Base-by-base conservation (phyloP, 2,888 invertebrate species). In the Oligia latruncula region DNA sequence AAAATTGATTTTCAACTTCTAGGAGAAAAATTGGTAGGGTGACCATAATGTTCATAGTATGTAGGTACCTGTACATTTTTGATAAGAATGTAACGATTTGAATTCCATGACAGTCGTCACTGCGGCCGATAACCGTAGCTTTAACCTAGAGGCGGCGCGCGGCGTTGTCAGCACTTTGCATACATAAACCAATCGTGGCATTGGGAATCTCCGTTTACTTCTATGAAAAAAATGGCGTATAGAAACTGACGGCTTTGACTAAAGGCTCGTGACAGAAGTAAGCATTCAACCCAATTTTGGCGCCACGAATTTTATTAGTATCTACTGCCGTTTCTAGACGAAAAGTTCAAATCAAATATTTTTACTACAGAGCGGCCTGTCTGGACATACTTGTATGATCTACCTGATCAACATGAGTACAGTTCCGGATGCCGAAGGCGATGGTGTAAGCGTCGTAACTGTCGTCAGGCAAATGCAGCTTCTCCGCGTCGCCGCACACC, bases 391-490 rank as follows among this genome's bases (percentile, higher is more conserved):
- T 1, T 43, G 4, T 91, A 40, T 40, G 40, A 40, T 40, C 40
- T 40, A 98, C 99, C 97, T 98, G 98, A 78, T 99, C 98, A 77
- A 99, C 97, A 91, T 98, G 98, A 0, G 99, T 99, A 88, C 99
- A 98, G 97, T 99, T 99, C 89, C 99, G 97, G 86, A 99, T 98
- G 29, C 99, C 99, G 97, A 99, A 99, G 0, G 99, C 99, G 89
- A 99, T 99, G 4, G 99, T 99, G 94, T 99, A 99, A 0, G 99
- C 99, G 85, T 98, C 98, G 95, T 98, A 99, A 60, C 97, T 97
- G 66, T 98, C 98, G 87, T 98, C 98, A 0, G 97, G 96, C 87
- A 99, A 97, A 0, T 98, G 98, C 71, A 99, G 96, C 78, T 97
- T 94, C 95, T 99, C 99, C 0, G 99, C 99, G 96, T 99, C 98